Percentiles rank a stretch among this genome's conserved stretches.
phyloP scores from a whole-genome alignment of 1,140 invertebrate species.

The Rhyacophila brunnea region DNA sequence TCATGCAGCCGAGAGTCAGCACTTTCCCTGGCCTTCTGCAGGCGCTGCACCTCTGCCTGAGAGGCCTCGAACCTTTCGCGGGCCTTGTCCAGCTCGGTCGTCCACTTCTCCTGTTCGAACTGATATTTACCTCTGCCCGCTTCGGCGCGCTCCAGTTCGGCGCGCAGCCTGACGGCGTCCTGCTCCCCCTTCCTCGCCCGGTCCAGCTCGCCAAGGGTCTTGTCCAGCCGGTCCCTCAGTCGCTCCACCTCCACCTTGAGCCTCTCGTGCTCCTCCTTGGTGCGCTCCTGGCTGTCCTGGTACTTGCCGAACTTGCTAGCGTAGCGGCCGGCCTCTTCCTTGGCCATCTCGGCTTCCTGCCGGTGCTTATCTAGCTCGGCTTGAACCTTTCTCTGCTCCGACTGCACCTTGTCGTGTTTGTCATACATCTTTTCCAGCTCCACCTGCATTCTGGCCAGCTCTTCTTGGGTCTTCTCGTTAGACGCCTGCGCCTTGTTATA shows the following conservation, averaged over 20 bases:
- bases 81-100: conserved; percentile 67
- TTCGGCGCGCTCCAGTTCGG: conserved; percentile 73
- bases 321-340: conserved; percentile 72
- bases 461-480: conserved; percentile 86
- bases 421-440: conserved; percentile 90
- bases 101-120: conserved; percentile 81
- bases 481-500: conserved; percentile 77
- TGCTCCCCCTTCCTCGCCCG: conserved; percentile 67
- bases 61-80: conserved; percentile 71
- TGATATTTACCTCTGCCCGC: conserved; percentile 82
- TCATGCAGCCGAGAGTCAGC: conserved; percentile 78
- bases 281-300: conserved; percentile 76
- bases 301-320: conserved; percentile 75
- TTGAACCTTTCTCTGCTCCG: conserved; percentile 78
- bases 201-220: conserved; percentile 74
- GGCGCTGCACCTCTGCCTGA: conserved; percentile 72
- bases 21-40: conserved; percentile 63
- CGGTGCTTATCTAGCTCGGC: conserved; percentile 70
- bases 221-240: conserved; percentile 78
- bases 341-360: conserved; percentile 67
- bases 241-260: conserved; percentile 81
- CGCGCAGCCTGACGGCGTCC: conserved; percentile 64
- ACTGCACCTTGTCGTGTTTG: conserved; percentile 81
- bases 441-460: conserved; percentile 78
- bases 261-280: conserved; percentile 77